phyloP scores from a whole-genome alignment of 1,140 invertebrate genomes.

The Aphaenogaster ashmeadi region DNA sequence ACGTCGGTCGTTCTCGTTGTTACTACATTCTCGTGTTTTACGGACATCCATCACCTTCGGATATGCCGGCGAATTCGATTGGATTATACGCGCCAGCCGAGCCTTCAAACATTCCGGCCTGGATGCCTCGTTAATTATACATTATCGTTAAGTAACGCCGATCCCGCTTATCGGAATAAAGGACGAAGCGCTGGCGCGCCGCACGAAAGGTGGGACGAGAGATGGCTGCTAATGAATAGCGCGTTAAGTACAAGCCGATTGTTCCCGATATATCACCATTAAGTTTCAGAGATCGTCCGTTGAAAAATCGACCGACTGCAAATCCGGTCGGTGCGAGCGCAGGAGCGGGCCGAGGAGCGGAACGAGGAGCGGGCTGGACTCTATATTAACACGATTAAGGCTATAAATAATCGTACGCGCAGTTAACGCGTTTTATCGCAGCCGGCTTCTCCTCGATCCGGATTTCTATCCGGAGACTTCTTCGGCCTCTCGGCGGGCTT shows the following conservation, averaged over 20 bases:
- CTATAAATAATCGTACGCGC: constrained; percentile 40
- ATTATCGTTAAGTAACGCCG: constrained; percentile 60
- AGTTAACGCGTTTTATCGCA: constrained; percentile 36
- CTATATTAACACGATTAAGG: constrained; percentile 55
- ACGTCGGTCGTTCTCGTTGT: background rate
- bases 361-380: background rate
- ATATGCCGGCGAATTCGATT: constrained; percentile 50
- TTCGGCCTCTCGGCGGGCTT: background rate
- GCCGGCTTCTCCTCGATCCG: constrained; percentile 14
- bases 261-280: constrained; percentile 55
- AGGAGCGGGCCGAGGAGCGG: background rate
- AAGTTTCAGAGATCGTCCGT: constrained; percentile 33
- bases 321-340: constrained; percentile 9
- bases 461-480: constrained; percentile 42
- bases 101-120: constrained; percentile 49
- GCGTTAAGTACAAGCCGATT: constrained; percentile 56
- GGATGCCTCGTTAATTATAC: constrained; percentile 60
- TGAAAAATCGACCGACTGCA: constrained; percentile 36
- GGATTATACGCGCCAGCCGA: constrained; percentile 53
- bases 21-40: constrained; percentile 44
- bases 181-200: constrained; percentile 21
- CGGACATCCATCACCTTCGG: constrained; percentile 37
- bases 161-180: constrained; percentile 57
- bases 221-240: constrained; percentile 40
- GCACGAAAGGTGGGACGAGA: constrained; percentile 32